These are phyloP conservation scores for Setophaga coronata DNA, from an alignment of 2,113 vertebrate species.

Conservation along the genomic window DNA sequence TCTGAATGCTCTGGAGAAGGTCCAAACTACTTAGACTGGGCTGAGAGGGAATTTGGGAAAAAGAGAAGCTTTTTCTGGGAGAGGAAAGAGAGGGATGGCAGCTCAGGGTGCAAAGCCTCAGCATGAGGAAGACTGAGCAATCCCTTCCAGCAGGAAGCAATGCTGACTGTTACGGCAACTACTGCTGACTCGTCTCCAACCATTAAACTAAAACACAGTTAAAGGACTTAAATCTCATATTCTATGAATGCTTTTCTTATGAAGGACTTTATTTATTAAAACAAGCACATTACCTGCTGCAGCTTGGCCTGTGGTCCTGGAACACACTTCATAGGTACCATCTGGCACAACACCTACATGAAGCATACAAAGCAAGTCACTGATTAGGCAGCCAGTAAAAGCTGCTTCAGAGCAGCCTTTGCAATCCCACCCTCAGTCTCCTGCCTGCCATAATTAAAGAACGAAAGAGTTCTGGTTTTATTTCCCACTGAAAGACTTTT, in stretches of 20 bases:
- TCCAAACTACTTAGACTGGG: background rate
- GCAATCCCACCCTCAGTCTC: background rate
- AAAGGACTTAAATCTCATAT: background rate
- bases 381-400: background rate
- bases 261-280: background rate
- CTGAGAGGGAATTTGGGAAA: background rate
- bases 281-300: constrained; percentile 82
- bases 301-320: constrained; percentile 92
- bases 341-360: constrained; percentile 92
- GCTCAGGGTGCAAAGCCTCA: background rate
- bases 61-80: background rate
- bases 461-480: background rate
- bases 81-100: background rate
- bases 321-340: constrained; percentile 98
- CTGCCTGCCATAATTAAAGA: background rate
- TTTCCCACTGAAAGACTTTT: background rate
- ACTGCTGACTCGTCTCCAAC: background rate
- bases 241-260: background rate
- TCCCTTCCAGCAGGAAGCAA: background rate
- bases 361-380: background rate
- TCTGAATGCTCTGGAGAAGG: background rate
- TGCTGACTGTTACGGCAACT: background rate
- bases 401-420: background rate
- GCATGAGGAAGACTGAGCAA: background rate
- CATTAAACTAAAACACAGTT: background rate